Base-by-base conservation (phyloP, 2,797 vertebrate genomes). In the Poliocrania exsul region DNA sequence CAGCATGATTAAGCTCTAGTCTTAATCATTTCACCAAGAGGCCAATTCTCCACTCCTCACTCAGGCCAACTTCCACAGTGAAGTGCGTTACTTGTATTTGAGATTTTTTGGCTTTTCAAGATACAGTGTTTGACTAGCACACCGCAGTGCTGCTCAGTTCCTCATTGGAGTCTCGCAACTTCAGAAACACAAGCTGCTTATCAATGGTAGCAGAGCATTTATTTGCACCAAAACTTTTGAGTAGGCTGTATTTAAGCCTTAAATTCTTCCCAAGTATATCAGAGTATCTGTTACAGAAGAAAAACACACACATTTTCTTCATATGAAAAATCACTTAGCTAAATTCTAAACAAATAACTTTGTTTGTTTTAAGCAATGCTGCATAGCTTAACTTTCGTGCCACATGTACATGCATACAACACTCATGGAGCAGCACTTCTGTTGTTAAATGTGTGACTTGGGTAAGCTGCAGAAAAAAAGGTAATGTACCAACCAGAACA, bases 291-390 rank as follows among this genome's bases (percentile, higher is more conserved):
- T 37, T 70, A 35, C 3, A 77, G 28, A 83, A 58, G 35, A 57
- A 82, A 74, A 82, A 61, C 0, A 1, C 47, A 42, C 19, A 20
- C 11, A 11, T 74, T 69, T 82, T 64, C 44, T 61, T 89, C 8
- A 4, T 28, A 42, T 3, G 28, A 95, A 80, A 92, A 86, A 46
- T 35, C 10, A 6, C 47, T 69, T 56, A 33, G 3, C 46, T 79
- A 56, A 83, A 60, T 42, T 60, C 38, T 51, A 40, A 66, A 44
- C 15, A 75, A 69, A 37, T 38, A 3, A 5, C 17, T 33, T 33
- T 53, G 82, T 69, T 64, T 88, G 60, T 82, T 77, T 62, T 62
- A 84, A 93, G 91, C 90, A 58, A 88, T 97, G 42, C 8, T 2
- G 1, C 31, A 29, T 1, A 35, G 38, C 7, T 53, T 71, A 86